Percentiles rank a stretch among this genome's conserved stretches.
Conservation (phyloP, 2,113 vertebrate genomes). For the Daphoenositta chrysoptera region DNA sequence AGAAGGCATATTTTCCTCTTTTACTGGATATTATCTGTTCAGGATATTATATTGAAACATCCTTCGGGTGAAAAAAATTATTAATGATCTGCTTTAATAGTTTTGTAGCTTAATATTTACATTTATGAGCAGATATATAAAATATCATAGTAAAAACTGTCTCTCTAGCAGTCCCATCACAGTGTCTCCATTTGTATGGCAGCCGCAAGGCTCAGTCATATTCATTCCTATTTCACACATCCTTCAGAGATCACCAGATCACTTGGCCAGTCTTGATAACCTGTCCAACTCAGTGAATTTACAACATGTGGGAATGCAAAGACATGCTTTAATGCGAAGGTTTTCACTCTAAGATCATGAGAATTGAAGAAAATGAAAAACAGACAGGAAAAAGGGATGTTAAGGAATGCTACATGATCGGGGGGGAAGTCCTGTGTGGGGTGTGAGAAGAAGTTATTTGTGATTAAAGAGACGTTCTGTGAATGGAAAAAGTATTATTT, state of each 20-base stretch:
- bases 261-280: not conserved
- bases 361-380: not conserved
- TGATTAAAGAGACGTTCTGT: not conserved
- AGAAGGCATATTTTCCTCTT: not conserved
- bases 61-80: not conserved
- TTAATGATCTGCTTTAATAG: not conserved
- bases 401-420: not conserved
- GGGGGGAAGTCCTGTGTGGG: accelerated
- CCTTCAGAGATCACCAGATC: not conserved
- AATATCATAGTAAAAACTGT: not conserved
- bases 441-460: not conserved
- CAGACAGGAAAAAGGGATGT: not conserved
- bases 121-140: not conserved
- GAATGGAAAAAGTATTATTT: not conserved
- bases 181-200: not conserved
- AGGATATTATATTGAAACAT: not conserved
- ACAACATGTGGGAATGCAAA: not conserved
- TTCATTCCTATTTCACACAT: not conserved
- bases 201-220: not conserved
- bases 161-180: not conserved
- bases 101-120: not conserved
- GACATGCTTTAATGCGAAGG: not conserved
- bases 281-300: not conserved
- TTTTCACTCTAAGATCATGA: not conserved
- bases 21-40: not conserved